Conservation (phyloP, 2,113 vertebrate genomes). For the Fregetta grallaria region DNA sequence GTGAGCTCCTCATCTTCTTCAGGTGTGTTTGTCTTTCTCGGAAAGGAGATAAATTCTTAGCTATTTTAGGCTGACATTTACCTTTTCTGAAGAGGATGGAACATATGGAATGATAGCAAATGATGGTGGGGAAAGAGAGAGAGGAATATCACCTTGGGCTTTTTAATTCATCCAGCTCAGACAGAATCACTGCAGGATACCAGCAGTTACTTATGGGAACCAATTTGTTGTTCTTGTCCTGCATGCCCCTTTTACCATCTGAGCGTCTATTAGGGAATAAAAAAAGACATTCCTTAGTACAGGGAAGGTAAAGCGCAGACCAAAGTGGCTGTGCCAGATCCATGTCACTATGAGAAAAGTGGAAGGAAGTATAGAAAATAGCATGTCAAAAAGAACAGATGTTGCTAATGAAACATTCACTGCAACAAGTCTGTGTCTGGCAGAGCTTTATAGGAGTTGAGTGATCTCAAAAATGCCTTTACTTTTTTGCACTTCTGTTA, state of each 20-base stretch:
- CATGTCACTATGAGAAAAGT: not conserved
- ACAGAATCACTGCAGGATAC: not conserved
- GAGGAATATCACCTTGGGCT: not conserved
- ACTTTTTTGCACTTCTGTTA: not conserved
- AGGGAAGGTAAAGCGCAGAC: not conserved
- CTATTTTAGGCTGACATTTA: not conserved
- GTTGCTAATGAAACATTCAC: conserved; percentile 9
- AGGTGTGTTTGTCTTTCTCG: not conserved
- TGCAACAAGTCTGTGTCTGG: not conserved
- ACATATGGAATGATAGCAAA: not conserved
- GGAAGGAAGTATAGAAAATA: not conserved
- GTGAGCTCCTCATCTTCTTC: not conserved
- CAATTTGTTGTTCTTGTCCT: not conserved
- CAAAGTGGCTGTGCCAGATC: not conserved
- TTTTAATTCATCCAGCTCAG: conserved; percentile 9
- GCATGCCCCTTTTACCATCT: not conserved
- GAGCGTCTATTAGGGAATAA: not conserved
- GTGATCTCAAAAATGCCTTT: not conserved
- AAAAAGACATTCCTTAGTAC: not conserved
- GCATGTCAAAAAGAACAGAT: conserved; percentile 8
- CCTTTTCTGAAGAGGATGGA: not conserved
- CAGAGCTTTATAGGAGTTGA: not conserved
- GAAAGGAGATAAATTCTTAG: not conserved
- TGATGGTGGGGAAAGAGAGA: not conserved
- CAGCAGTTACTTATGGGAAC: not conserved